Base-by-base conservation (phyloP, 1,140 invertebrate genomes). In the Onthophagus taurus region DNA sequence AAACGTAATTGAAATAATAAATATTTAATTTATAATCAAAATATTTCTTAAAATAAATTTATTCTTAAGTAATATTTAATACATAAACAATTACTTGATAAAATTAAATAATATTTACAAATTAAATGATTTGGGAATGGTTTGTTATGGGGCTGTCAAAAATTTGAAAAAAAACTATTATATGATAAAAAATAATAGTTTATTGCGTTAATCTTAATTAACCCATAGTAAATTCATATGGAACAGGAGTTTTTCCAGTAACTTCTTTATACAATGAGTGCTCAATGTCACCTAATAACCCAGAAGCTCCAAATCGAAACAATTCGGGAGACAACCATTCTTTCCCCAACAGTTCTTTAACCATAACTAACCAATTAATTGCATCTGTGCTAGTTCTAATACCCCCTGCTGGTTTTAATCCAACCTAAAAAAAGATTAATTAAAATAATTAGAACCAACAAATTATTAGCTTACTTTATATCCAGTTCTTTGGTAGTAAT, bases 361-460 rank as follows among this genome's bases (percentile, higher is more conserved):
- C 76, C 12, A 99, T 66, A 9, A 81, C 72, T 42, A 96, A 66
- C 90, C 92, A 99, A 18, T 80, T 71, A 21, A 96, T 69, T 0
- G 89, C 85, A 69, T 99, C 89, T 45, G 78, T 72, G 0, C 81
- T 75, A n/a, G 84, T 89, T 50, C 81, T 76, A 37, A 99, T 89
- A 16, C 96, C 96, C 34, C 96, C 96, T 31, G 96, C 95, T 45
- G 96, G 92, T 68, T 99, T 99, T 21, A 99, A 80, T 2, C 96
- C 96, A 56, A 98, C 79, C 85, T 90, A 46, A 47, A 67, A 59
- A 56, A 58, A 48, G 35, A 52, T 45, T 38, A 34, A 34, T 42
- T 39, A 29, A 16, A 37, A 12, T 33, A 8, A 33, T 33, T 13
- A 33, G 2, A 33, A 16, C n/a, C 13, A 33, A 33, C 8, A 18